Base-by-base conservation (phyloP, 2,113 vertebrate species). In the Cololabis saira region DNA sequence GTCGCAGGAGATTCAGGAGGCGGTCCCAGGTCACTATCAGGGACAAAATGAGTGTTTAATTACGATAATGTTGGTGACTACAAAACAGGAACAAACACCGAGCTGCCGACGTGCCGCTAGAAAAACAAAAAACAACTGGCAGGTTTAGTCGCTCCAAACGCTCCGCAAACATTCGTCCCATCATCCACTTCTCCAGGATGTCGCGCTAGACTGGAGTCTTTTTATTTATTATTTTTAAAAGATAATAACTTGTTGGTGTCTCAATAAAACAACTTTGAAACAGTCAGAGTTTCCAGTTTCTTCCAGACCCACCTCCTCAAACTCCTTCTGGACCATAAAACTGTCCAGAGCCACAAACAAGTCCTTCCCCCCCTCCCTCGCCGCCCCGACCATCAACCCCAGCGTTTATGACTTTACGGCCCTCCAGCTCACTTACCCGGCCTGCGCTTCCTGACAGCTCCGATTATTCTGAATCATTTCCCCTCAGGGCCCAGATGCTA, bases 381-480 rank as follows among this genome's bases (percentile, higher is more conserved):
- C 61, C 54, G 11, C 52, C 57, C 60, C 0, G 5, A 52, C 76
- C 72, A 81, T 83, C 73, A 75, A 2, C 54, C 59, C 40, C 33
- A 61, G 57, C 33, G 66, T 87, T 93, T 93, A 94, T 87, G 67
- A 57, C 70, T 87, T 89, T 78, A 49, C 0, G 33, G 17, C 62
- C 58, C 76, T 81, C 60, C 71, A 61, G 47, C 71, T 74, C 67
- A 72, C 84, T 84, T 74, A 59, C 63, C 71, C 76, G 42, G 45
- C 83, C 60, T 54, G 71, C 1, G 68, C 72, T 90, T 91, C 86
- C 91, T 90, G 85, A 76, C 80, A 57, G 33, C 52, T 84, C 55
- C 74, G 67, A 92, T 93, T 91, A 90, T 93, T 92, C 93, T 91
- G 90, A 91, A 91, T 90, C 92, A 94, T 93, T 94, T 91, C 92